Conservation (phyloP, 2,113 vertebrate genomes). For the Chloropsis hardwickii region DNA sequence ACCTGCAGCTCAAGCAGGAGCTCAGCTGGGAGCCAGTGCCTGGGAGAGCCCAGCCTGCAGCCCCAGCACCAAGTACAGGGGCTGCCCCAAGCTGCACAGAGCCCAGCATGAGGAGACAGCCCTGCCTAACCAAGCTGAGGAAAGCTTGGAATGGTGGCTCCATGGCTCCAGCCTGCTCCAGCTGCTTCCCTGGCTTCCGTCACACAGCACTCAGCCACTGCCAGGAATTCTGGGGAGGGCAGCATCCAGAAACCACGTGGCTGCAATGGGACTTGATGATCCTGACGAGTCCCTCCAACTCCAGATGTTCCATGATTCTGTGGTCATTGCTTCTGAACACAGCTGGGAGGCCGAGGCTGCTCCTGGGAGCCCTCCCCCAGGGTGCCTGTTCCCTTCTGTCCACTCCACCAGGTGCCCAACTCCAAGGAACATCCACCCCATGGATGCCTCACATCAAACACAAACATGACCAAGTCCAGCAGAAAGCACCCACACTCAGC, state of each 20-base stretch:
- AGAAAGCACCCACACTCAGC: neutral
- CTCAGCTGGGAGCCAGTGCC: neutral
- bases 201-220: neutral
- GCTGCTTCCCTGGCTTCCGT: neutral
- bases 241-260: fast-evolving
- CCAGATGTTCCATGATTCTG: neutral
- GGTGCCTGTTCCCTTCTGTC: neutral
- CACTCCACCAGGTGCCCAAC: neutral
- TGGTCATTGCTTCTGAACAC: neutral
- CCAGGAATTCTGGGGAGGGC: fast-evolving
- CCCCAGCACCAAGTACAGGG: neutral
- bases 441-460: neutral
- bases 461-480: fast-evolving
- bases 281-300: neutral
- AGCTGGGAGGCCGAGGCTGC: neutral
- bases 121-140: neutral
- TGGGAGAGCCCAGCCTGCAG: neutral
- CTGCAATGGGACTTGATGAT: neutral
- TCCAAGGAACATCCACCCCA: neutral
- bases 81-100: neutral
- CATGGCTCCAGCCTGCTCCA: neutral
- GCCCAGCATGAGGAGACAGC: fast-evolving
- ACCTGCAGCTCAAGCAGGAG: neutral
- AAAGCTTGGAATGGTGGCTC: neutral
- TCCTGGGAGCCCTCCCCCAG: fast-evolving